Conservation (phyloP, 2,113 vertebrate genomes). For the Cochlearius cochlearius region DNA sequence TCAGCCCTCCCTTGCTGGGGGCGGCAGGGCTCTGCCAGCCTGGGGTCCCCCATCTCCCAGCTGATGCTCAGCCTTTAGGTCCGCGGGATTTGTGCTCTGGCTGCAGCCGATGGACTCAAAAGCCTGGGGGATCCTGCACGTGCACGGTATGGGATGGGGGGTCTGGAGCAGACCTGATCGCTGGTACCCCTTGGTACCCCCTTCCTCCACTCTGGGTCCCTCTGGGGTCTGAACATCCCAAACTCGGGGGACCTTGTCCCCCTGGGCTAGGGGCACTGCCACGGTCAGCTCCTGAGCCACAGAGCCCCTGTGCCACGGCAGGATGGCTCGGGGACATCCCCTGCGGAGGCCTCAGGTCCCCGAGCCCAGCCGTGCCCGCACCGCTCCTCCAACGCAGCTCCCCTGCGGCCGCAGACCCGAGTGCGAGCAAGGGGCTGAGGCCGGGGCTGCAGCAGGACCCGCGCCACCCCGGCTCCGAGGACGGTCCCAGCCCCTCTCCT, state of each 20-base stretch:
- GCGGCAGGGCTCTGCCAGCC: background rate
- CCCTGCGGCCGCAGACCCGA: background rate
- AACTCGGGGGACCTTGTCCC: background rate
- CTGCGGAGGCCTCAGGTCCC: background rate
- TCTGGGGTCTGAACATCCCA: background rate
- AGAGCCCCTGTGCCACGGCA: background rate
- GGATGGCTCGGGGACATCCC: background rate
- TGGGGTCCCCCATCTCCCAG: background rate
- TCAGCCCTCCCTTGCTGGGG: background rate
- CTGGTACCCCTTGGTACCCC: background rate
- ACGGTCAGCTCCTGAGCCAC: background rate
- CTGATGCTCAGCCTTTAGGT: background rate
- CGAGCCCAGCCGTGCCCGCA: background rate
- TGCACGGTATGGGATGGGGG: background rate
- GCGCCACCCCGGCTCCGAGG: rapidly evolving
- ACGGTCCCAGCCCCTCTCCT: background rate
- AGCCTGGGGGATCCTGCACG: background rate
- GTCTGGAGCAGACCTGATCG: background rate
- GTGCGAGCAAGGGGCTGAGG: background rate
- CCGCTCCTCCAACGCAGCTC: background rate
- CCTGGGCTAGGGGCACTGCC: background rate
- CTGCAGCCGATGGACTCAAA: background rate
- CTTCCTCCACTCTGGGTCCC: background rate
- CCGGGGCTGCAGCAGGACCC: background rate
- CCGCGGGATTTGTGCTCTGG: background rate